Evolutionary conservation across 2,797 vertebrate species (phyloP).

Genomic region (Arrhamphus sclerolepis): DNA sequence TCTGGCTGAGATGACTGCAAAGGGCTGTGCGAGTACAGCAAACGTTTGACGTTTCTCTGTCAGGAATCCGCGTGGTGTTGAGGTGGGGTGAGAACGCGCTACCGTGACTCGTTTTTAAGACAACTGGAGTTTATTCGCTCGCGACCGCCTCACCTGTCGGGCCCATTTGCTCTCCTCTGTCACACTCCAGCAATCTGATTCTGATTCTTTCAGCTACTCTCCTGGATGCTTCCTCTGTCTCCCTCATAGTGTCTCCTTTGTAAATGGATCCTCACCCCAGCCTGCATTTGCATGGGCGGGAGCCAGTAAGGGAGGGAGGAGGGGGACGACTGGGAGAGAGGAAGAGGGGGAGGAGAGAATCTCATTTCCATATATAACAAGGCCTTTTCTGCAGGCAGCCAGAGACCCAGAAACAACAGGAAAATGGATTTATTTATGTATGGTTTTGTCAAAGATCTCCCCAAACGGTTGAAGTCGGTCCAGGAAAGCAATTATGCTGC

Average conservation of each 20-base stretch:
- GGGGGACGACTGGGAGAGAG: constrained; percentile 50
- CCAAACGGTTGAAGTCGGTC: constrained; percentile 66
- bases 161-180: constrained; percentile 5
- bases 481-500: constrained; percentile 64
- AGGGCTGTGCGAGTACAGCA: no score
- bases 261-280: constrained; percentile 63
- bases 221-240: constrained; percentile 21
- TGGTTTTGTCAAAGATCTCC: constrained; percentile 69
- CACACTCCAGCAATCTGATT: constrained; percentile 28
- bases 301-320: constrained; percentile 47
- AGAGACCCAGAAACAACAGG: constrained; percentile 53
- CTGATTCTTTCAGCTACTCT: constrained; percentile 27
- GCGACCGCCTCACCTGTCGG: no score
- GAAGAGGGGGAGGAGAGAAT: constrained; percentile 61
- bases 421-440: constrained; percentile 71
- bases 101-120: no score
- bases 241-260: constrained; percentile 64
- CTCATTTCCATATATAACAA: constrained; percentile 78
- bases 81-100: no score
- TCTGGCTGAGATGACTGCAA: no score
- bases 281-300: constrained; percentile 69
- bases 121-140: no score
- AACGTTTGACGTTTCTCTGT: no score
- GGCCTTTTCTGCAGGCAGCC: constrained; percentile 59
- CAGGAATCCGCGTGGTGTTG: no score